Evolutionary conservation across 1,140 invertebrate genomes (phyloP).

Genomic region (Drosophila sulfurigaster): DNA sequence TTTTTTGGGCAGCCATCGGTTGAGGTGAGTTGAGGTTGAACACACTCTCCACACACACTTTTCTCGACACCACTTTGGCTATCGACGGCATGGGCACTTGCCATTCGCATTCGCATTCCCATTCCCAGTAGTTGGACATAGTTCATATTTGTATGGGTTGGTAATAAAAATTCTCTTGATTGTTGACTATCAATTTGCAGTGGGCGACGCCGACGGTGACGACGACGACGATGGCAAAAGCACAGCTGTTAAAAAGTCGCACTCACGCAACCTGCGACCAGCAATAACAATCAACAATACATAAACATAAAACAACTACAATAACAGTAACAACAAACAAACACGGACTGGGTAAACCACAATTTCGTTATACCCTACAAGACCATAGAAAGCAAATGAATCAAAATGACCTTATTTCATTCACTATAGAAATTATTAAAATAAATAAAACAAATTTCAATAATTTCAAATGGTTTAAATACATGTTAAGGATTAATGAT

Average conservation of each 20-base stretch:
- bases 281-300: conserved; percentile 29
- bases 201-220: conserved; percentile 34
- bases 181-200: conserved; percentile 42
- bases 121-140: conserved; percentile 38
- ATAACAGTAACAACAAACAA: conserved; percentile 10
- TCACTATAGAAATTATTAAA: too few relatives aligned
- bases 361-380: conserved; percentile 22
- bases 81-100: conserved; percentile 22
- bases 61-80: conserved; percentile 4
- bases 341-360: conserved; percentile 9
- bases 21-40: neutral
- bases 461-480: too few relatives aligned
- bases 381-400: neutral
- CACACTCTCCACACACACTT: neutral
- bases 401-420: neutral
- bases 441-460: too few relatives aligned
- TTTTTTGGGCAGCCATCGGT: neutral
- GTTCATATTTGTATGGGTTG: conserved; percentile 41
- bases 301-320: conserved; percentile 23
- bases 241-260: conserved; percentile 29
- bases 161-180: conserved; percentile 46
- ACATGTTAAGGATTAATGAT: too few relatives aligned
- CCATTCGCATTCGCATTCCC: conserved; percentile 27
- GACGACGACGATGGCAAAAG: conserved; percentile 3
- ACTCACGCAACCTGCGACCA: conserved; percentile 23